Percentiles rank a stretch among this genome's conserved stretches.
phyloP scores from a whole-genome alignment of 2,113 vertebrate genomes.

The Phalacrocorax brasilianus region DNA sequence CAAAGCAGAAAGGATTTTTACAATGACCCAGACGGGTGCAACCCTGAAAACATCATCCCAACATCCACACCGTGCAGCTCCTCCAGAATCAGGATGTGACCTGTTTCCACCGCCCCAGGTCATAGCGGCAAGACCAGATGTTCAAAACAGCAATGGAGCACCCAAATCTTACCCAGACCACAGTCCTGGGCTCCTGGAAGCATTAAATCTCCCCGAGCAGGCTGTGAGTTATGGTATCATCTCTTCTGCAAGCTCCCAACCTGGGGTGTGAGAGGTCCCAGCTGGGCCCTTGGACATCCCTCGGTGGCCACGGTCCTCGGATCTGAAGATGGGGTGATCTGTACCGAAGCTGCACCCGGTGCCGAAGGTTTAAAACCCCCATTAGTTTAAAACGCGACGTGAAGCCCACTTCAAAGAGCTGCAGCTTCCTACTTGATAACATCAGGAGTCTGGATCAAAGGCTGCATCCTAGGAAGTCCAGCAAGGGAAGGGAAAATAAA shows the following conservation, averaged over 20 bases:
- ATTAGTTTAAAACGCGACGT: neutral
- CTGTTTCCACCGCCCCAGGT: neutral
- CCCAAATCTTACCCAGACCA: neutral
- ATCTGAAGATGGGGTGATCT: rapidly evolving
- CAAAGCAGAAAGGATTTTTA: neutral
- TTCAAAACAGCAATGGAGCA: neutral
- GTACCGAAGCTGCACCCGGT: neutral
- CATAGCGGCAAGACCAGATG: neutral
- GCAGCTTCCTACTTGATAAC: neutral
- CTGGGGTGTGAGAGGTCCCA: rapidly evolving
- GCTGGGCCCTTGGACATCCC: neutral
- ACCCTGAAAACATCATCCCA: neutral
- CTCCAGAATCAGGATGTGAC: neutral
- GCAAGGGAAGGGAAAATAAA: neutral
- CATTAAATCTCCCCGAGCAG: neutral
- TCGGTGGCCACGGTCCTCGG: rapidly evolving
- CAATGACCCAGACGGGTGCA: neutral
- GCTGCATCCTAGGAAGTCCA: neutral
- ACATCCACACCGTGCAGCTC: neutral
- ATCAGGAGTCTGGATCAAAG: conserved; percentile 32
- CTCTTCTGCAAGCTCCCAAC: neutral
- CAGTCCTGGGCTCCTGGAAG: neutral
- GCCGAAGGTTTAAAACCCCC: neutral
- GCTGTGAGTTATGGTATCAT: rapidly evolving
- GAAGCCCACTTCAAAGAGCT: conserved; percentile 12